A percentile compares a stretch with the other conserved stretches of the same genome.
Conservation (phyloP, 2,888 invertebrate species). For the Camponotus fellah region DNA sequence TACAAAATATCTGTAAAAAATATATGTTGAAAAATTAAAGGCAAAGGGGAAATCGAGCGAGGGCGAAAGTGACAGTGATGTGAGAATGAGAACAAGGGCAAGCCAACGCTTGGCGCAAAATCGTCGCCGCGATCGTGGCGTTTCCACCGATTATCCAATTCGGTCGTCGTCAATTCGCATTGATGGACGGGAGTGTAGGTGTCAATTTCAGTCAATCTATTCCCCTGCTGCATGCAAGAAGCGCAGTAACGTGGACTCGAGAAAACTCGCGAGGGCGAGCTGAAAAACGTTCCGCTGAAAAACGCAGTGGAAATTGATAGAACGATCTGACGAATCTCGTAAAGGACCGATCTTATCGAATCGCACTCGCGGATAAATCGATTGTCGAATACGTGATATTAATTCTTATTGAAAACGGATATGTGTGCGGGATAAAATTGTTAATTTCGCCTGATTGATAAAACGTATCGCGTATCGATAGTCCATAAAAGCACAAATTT, state of each 20-base stretch:
- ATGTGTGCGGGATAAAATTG: conserved; percentile 33
- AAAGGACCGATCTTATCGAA: conserved; percentile 15
- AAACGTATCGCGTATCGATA: conserved; percentile 32
- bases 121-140: conserved; percentile 46
- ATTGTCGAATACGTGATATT: conserved; percentile 24
- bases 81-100: conserved; percentile 20
- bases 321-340: conserved; percentile 13
- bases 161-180: conserved; percentile 80
- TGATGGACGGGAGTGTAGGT: conserved; percentile 72
- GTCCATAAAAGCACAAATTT: conserved; percentile 44
- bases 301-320: conserved; percentile 54
- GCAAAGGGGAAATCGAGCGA: not conserved
- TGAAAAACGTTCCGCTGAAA: conserved; percentile 61
- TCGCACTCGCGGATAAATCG: conserved; percentile 27
- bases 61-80: conserved; percentile 20
- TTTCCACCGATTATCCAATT: conserved; percentile 82
- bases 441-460: conserved; percentile 43
- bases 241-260: conserved; percentile 68
- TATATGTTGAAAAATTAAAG: not conserved
- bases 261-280: conserved; percentile 65
- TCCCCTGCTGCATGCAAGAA: conserved; percentile 58
- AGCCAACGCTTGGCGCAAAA: conserved; percentile 16
- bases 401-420: conserved; percentile 35
- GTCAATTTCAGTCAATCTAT: conserved; percentile 81
- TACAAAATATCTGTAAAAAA: conserved; percentile 16